Conservation (phyloP, 2,888 invertebrate species). For the Thalpophila matura region DNA sequence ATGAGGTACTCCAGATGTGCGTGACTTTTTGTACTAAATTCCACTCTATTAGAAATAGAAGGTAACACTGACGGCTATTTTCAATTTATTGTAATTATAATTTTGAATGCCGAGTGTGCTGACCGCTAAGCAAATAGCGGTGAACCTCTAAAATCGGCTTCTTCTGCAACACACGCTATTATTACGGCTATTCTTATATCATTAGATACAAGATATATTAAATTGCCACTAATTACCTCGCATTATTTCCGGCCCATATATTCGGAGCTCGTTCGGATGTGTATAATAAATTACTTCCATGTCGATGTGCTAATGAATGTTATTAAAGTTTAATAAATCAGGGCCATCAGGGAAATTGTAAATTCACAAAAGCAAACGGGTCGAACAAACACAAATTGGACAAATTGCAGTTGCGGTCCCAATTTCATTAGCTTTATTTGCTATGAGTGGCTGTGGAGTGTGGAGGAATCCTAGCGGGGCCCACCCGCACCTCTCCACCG, state of each 20-base stretch:
- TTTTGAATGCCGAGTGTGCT: conserved; percentile 57
- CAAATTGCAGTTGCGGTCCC: conserved; percentile 1
- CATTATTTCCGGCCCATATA: conserved; percentile 51
- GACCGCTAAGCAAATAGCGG: conserved; percentile 70
- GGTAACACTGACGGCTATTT: conserved; percentile 15
- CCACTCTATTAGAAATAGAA: conserved; percentile 40
- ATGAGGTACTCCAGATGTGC: conserved; percentile 34
- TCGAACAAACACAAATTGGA: not conserved
- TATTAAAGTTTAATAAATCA: conserved; percentile 10
- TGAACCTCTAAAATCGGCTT: conserved; percentile 53
- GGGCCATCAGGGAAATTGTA: not conserved
- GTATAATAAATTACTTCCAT: conserved; percentile 24
- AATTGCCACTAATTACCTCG: conserved; percentile 51
- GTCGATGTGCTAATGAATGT: conserved; percentile 9
- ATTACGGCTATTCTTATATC: conserved; percentile 48
- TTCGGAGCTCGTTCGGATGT: conserved; percentile 30
- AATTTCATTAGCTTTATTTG: conserved; percentile 10
- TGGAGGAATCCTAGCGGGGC: not conserved
- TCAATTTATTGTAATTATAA: conserved; percentile 38
- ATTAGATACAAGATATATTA: conserved; percentile 52
- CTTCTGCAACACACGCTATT: conserved; percentile 40
- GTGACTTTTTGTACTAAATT: conserved; percentile 45
- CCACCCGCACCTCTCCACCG: not conserved
- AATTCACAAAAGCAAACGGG: not conserved
- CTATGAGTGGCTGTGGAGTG: not conserved